A percentile compares a stretch with the other conserved stretches of the same genome.
These are phyloP conservation scores for Maniola jurtina DNA, from an alignment of 1,140 invertebrate species.

Conservation along the genomic window DNA sequence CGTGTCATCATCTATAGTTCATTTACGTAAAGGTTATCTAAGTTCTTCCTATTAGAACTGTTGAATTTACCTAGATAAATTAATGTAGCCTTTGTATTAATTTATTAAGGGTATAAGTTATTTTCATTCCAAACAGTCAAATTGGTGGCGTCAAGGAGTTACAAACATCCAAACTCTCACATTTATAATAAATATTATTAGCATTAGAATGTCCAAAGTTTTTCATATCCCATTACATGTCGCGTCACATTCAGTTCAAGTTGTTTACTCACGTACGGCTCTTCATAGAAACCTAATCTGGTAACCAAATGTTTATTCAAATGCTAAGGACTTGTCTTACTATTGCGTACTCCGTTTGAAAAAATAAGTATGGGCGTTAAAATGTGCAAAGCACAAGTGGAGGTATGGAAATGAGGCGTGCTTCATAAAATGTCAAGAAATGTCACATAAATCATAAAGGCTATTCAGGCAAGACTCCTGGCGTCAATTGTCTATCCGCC, in stretches of 20 bases:
- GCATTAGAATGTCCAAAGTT: neutral
- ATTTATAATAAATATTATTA: too few species aligned
- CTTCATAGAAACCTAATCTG: constrained; percentile 71
- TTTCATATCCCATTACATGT: constrained; percentile 4
- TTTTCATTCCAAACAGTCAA: too few species aligned
- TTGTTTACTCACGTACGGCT: constrained; percentile 60
- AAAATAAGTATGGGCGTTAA: constrained; percentile 61
- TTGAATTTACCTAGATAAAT: too few species aligned
- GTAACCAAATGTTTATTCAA: constrained; percentile 77
- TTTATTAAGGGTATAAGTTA: too few species aligned
- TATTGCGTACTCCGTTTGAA: constrained; percentile 63
- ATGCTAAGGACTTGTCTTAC: constrained; percentile 59
- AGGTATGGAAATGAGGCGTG: constrained; percentile 74
- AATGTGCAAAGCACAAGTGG: constrained; percentile 74
- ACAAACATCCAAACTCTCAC: too few species aligned
- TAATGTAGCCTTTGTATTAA: too few species aligned
- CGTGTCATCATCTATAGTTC: too few species aligned
- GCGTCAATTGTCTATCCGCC: constrained; percentile 55
- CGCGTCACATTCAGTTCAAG: constrained; percentile 9
- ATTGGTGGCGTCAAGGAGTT: too few species aligned
- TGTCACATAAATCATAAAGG: constrained; percentile 75
- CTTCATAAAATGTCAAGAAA: constrained; percentile 74
- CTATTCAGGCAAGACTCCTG: constrained; percentile 60
- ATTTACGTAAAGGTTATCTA: too few species aligned
- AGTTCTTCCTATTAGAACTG: too few species aligned